These are phyloP conservation scores for Fukomys damarensis DNA, from an alignment of 2,113 vertebrate species.

Conservation along the genomic window DNA sequence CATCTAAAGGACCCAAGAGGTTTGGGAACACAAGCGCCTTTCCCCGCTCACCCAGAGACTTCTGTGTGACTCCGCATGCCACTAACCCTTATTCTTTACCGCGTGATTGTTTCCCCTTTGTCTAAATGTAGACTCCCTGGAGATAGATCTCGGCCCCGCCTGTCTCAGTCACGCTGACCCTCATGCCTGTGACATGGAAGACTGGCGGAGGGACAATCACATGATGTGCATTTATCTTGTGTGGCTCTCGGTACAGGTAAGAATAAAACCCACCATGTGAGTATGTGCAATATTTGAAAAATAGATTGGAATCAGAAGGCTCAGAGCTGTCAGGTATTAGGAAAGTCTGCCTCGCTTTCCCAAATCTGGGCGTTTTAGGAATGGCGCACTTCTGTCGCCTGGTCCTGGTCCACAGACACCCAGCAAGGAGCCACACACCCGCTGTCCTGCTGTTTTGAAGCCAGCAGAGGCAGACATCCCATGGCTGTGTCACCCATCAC, in stretches of 20 bases:
- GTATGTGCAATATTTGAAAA: not conserved
- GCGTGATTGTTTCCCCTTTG: not conserved
- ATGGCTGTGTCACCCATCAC: not conserved
- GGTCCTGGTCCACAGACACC: not conserved
- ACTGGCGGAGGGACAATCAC: not conserved
- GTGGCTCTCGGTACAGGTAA: not conserved
- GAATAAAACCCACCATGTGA: not conserved
- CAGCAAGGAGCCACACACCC: not conserved
- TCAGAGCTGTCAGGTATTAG: not conserved
- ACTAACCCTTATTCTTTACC: not conserved
- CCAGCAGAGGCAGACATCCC: not conserved
- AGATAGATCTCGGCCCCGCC: not conserved
- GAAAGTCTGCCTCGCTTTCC: not conserved
- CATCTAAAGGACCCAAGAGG: not conserved
- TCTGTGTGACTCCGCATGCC: not conserved
- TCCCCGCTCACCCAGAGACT: not conserved
- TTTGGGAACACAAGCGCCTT: not conserved
- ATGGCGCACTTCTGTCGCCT: not conserved
- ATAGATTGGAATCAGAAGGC: not conserved
- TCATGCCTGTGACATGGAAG: not conserved
- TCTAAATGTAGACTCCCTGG: not conserved
- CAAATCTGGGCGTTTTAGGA: not conserved
- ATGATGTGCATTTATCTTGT: rapidly evolving
- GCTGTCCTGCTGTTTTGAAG: not conserved
- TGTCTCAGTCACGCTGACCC: not conserved